Base-by-base conservation (phyloP, 2,797 vertebrate genomes). In the Acrossocheilus wenchowensis region DNA sequence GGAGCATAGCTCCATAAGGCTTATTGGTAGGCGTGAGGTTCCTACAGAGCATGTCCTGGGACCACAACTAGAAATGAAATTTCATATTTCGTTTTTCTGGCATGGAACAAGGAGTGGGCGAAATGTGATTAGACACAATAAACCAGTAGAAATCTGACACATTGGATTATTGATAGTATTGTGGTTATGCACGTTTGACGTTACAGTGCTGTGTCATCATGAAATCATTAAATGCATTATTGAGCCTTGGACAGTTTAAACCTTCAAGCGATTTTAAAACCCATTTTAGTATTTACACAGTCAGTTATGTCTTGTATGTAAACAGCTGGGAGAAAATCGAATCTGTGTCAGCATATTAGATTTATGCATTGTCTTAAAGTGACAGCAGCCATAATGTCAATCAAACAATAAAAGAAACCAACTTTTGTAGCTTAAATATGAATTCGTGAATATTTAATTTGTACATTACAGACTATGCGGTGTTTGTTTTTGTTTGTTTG, bases 1-100 rank as follows among this genome's bases (percentile, higher is more conserved):
- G 78, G 48, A 72, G 30, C 64, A 57, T 74, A 79, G 39, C 34
- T 39, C 80, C 54, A 81, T 82, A 41, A 50, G 60, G 30, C 39
- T 54, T 74, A 86, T 82, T 57, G 48, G 41, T 64, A 45, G 52
- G 78, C 30, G 30, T 73, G 66, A 62, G 41, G 43, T 52, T 50
- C 52, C 50, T 45, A 60, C 34, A 39, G 41, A 2, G 2, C 9
- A 21, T 7, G 39, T 21, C n/a, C 19, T 82, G 72, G 52, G 60
- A 80, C 41, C 15, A 34, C 23, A 12, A 14, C 23, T 17, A 17
- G 14, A 26, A 62, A 17, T 78, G 0, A 78, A 3, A 41, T 41
- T 78, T 52, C 9, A 52, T 30, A 26, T 52, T 21, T 75, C 0
- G 1, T 30, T 52, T 75, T 78, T 78, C 30, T 79, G 23, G 8